Conservation (phyloP, 2,113 vertebrate species). For the Lepidiolamprologus cunningtoni region DNA sequence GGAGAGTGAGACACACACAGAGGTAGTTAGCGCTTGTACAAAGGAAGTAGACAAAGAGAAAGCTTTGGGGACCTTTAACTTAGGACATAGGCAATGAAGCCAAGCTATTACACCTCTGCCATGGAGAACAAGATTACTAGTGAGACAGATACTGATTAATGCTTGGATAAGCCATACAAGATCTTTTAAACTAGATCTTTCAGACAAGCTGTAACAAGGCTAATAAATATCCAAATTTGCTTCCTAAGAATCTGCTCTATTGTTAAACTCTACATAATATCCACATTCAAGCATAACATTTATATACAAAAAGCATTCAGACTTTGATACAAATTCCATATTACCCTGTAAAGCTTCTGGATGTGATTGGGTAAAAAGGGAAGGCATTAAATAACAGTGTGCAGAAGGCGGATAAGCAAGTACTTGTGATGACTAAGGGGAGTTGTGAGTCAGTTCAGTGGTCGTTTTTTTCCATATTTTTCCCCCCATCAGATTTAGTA, state of each 20-base stretch:
- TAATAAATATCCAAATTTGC: not conserved
- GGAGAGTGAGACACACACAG: constrained; percentile 41
- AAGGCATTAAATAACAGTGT: not conserved
- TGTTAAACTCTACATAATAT: not conserved
- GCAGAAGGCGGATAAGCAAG: not conserved
- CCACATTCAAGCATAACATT: not conserved
- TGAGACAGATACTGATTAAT: constrained; percentile 27
- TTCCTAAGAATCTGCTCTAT: not conserved
- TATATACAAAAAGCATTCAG: not conserved
- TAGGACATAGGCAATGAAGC: constrained; percentile 29
- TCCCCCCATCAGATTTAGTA: not conserved
- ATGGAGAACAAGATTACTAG: constrained; percentile 2
- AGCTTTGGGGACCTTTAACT: constrained; percentile 51
- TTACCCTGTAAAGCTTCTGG: not conserved
- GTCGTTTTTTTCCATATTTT: not conserved
- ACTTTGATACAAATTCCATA: not conserved
- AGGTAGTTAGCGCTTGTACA: constrained; percentile 47
- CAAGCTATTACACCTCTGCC: constrained; percentile 4
- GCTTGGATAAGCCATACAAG: not conserved
- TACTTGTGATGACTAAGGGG: not conserved
- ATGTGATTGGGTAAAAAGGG: not conserved
- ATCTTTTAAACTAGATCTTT: not conserved
- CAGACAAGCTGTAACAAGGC: not conserved
- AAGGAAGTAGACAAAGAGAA: constrained; percentile 30
- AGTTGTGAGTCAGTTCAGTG: not conserved